Conservation (phyloP, 2,888 invertebrate genomes). For the Deilephila porcellus region DNA sequence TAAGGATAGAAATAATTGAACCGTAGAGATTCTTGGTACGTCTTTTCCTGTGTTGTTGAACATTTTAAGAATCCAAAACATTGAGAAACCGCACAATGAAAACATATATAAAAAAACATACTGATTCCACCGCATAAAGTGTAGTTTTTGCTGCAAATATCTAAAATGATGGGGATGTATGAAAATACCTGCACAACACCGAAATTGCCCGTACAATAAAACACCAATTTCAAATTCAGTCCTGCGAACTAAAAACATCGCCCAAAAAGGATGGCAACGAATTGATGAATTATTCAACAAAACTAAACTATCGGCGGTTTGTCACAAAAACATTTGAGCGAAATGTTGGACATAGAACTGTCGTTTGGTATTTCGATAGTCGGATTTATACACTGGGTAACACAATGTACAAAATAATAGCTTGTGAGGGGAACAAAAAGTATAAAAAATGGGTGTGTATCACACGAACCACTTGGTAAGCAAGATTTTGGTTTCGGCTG, state of each 20-base stretch:
- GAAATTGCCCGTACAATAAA: constrained; percentile 3
- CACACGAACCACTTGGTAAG: constrained; percentile 33
- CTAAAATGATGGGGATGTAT: neutral
- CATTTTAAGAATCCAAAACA: no score
- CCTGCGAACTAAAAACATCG: constrained; percentile 13
- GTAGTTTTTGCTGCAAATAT: no score
- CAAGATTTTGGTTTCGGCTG: neutral
- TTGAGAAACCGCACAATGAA: no score
- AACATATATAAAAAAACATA: no score
- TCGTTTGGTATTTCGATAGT: constrained; percentile 22
- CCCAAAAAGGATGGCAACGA: constrained; percentile 14
- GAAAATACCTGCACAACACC: neutral
- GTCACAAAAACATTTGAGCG: constrained; percentile 29
- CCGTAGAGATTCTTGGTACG: no score
- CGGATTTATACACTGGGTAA: constrained; percentile 35
- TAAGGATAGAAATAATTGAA: no score
- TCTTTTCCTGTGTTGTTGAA: no score
- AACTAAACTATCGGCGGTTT: constrained; percentile 21
- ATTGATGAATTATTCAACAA: constrained; percentile 16
- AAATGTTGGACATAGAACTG: constrained; percentile 36
- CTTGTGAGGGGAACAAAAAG: constrained; percentile 46
- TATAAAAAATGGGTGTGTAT: constrained; percentile 48
- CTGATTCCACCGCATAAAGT: no score
- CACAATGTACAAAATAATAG: constrained; percentile 49
- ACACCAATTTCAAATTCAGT: constrained; percentile 8